Evolutionary conservation across 2,113 vertebrate species (phyloP).

Genomic region (Rhinogobius similis): DNA sequence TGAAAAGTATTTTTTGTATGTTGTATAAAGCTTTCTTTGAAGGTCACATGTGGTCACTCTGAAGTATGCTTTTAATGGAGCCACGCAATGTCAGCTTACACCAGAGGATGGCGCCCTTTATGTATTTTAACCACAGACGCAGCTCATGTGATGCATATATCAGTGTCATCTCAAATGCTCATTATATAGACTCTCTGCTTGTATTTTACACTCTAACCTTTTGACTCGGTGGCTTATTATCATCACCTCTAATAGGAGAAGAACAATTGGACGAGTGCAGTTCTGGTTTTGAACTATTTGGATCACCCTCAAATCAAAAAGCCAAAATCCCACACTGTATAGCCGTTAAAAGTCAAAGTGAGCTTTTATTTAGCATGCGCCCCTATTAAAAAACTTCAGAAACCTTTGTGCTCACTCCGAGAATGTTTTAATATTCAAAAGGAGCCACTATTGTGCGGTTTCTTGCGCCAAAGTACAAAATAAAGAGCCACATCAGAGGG

Average conservation of each 20-base stretch:
- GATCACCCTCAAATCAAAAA: constrained; percentile 71
- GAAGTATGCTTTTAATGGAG: constrained; percentile 32
- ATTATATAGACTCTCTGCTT: neutral
- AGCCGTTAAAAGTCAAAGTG: constrained; percentile 74
- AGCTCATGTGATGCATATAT: constrained; percentile 1
- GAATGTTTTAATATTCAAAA: constrained; percentile 83
- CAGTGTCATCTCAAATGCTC: neutral
- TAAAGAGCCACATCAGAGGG: constrained; percentile 82
- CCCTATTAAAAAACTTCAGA: constrained; percentile 80
- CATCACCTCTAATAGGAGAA: constrained; percentile 49
- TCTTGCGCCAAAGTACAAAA: constrained; percentile 75
- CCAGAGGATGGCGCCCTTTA: constrained; percentile 72
- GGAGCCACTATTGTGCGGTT: constrained; percentile 80
- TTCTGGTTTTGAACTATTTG: constrained; percentile 65
- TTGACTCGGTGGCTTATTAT: constrained; percentile 7
- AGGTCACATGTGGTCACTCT: constrained; percentile 61
- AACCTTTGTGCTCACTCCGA: constrained; percentile 70
- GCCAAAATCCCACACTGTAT: constrained; percentile 70
- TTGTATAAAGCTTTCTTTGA: constrained; percentile 38
- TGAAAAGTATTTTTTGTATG: constrained; percentile 50
- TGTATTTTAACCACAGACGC: constrained; percentile 36
- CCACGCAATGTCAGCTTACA: constrained; percentile 30
- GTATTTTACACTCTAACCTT: neutral
- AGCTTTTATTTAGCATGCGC: constrained; percentile 75
- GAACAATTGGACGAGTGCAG: constrained; percentile 8